Evolutionary conservation across 2,113 vertebrate species (phyloP).

Genomic region (Perca flavescens): DNA sequence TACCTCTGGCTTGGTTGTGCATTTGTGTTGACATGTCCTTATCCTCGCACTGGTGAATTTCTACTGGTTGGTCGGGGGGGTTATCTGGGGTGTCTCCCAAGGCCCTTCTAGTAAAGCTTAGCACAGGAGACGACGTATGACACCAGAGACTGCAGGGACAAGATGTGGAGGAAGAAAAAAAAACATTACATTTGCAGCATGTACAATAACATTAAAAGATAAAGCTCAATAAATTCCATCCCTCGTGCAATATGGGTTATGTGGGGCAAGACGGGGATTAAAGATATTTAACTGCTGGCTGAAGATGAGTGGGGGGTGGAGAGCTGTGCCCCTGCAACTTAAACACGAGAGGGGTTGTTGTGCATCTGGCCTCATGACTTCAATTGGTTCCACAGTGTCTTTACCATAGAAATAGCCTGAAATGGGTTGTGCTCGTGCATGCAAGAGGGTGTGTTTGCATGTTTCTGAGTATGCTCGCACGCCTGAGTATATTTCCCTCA

Average conservation of each 20-base stretch:
- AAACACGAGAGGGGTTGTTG: conserved; percentile 11
- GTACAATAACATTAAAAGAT: background rate
- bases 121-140: background rate
- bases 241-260: background rate
- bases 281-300: conserved; percentile 38
- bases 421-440: conserved; percentile 29
- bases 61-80: background rate
- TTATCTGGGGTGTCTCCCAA: background rate
- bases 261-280: conserved; percentile 3
- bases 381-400: conserved; percentile 15
- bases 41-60: background rate
- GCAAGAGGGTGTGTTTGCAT: conserved; percentile 34
- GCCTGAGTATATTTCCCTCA: conserved; percentile 21
- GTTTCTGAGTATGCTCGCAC: background rate
- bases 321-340: conserved; percentile 24
- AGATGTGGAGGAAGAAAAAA: background rate
- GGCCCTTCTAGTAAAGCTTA: background rate
- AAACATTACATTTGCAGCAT: background rate
- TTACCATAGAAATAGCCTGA: conserved; percentile 33
- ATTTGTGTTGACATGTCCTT: too few species aligned
- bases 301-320: conserved; percentile 13
- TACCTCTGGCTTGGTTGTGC: too few species aligned
- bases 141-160: background rate
- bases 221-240: conserved; percentile 1
- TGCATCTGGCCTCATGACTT: conserved; percentile 22